phyloP scores from a whole-genome alignment of 2,113 vertebrate genomes.

The Otolemur garnettii region DNA sequence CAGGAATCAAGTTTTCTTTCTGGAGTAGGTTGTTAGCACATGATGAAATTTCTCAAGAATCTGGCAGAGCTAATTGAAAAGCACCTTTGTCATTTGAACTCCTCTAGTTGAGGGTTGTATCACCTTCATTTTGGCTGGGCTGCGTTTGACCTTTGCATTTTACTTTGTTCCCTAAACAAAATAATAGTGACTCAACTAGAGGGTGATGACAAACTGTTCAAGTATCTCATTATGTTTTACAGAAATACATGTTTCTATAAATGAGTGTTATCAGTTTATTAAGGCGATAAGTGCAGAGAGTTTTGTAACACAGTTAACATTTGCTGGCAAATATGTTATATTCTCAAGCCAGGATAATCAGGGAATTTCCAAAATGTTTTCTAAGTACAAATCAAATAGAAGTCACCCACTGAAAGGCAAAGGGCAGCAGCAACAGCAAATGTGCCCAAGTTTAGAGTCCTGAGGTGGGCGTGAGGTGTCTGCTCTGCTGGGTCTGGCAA shows the following conservation, averaged over 20 bases:
- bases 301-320: not conserved
- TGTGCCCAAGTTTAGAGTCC: no score
- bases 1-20: not conserved
- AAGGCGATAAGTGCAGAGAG: not conserved
- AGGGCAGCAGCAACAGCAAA: not conserved
- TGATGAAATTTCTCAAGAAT: not conserved
- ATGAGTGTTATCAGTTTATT: not conserved
- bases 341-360: not conserved
- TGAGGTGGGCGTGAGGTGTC: fast-evolving
- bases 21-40: not conserved
- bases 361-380: conserved; percentile 41
- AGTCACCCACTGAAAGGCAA: not conserved
- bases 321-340: not conserved
- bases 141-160: not conserved
- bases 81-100: not conserved
- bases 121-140: not conserved
- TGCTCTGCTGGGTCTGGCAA: fast-evolving
- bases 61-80: not conserved
- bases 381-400: not conserved
- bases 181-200: not conserved
- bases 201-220: not conserved
- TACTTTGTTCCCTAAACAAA: not conserved
- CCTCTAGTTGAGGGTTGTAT: not conserved
- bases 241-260: not conserved
- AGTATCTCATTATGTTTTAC: conserved; percentile 23